A percentile compares a stretch with the other conserved stretches of the same genome.
These are phyloP conservation scores for Nomada ruficornis DNA, from an alignment of 2,888 invertebrate species.

Conservation along the genomic window DNA sequence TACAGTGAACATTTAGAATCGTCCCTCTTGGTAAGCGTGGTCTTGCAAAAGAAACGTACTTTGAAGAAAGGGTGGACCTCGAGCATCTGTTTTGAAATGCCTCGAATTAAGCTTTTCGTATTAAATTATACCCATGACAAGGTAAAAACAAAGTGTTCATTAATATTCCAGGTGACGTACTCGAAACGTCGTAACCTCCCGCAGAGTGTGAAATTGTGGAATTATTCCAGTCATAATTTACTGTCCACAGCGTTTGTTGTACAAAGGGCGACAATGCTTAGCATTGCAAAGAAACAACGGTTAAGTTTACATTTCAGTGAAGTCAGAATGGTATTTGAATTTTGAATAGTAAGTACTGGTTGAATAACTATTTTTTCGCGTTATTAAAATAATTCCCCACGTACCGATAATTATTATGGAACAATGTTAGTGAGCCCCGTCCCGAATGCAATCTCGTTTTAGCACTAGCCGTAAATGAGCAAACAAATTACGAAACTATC, in stretches of 20 bases:
- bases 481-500: slow-evolving; percentile 30
- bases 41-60: neutral
- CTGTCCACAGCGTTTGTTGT: slow-evolving; percentile 39
- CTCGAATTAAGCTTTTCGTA: neutral
- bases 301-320: slow-evolving; percentile 3
- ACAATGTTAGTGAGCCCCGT: no score
- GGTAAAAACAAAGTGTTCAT: slow-evolving; percentile 42
- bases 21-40: no score
- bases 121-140: slow-evolving; percentile 6
- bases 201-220: slow-evolving; percentile 46
- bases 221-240: slow-evolving; percentile 55
- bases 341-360: neutral
- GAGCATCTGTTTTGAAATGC: neutral
- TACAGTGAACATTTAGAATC: neutral
- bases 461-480: neutral
- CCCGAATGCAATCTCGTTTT: neutral
- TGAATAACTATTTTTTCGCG: neutral
- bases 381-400: no score
- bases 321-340: neutral
- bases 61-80: neutral
- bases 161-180: slow-evolving; percentile 43
- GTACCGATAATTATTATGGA: no score
- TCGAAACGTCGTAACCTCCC: slow-evolving; percentile 33
- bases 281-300: slow-evolving; percentile 19
- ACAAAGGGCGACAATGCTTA: slow-evolving; percentile 21